Conservation (phyloP, 2,113 vertebrate species). For the Paracanthobrama guichenoti region DNA sequence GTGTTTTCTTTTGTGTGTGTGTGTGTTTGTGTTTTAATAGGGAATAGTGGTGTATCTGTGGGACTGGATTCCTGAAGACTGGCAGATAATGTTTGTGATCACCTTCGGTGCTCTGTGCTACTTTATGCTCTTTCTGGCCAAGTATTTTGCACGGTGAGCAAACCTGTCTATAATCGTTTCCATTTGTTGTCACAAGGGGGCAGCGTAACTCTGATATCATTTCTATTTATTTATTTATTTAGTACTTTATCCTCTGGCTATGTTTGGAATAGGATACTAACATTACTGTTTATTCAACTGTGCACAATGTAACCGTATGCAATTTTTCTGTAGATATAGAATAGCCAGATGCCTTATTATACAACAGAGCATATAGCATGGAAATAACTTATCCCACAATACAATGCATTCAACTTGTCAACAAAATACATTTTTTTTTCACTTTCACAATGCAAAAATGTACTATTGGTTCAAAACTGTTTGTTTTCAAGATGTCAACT, state of each 20-base stretch:
- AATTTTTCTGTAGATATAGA: not conserved
- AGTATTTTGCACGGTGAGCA: constrained; percentile 75
- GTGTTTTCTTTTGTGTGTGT: not conserved
- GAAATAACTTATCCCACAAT: not conserved
- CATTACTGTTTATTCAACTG: not conserved
- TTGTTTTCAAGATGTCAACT: too few relatives aligned
- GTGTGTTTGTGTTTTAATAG: constrained; percentile 57
- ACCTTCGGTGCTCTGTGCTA: constrained; percentile 71
- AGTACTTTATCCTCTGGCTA: not conserved
- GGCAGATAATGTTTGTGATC: constrained; percentile 73
- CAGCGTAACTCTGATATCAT: not conserved
- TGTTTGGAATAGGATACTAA: not conserved
- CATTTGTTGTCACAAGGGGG: constrained; percentile 42
- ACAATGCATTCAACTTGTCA: not conserved
- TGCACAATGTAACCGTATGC: not conserved
- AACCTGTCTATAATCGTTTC: not conserved
- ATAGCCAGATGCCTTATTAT: not conserved
- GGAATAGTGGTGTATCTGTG: constrained; percentile 71
- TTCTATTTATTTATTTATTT: not conserved
- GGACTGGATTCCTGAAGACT: constrained; percentile 79
- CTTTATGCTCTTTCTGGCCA: constrained; percentile 72
- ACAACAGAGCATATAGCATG: not conserved
- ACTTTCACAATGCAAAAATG: not conserved
- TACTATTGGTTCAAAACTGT: not conserved
- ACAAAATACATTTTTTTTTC: not conserved